A percentile compares a stretch with the other conserved stretches of the same genome.
These are phyloP conservation scores for Bucco capensis DNA, from an alignment of 2,113 vertebrate species.

Conservation along the genomic window DNA sequence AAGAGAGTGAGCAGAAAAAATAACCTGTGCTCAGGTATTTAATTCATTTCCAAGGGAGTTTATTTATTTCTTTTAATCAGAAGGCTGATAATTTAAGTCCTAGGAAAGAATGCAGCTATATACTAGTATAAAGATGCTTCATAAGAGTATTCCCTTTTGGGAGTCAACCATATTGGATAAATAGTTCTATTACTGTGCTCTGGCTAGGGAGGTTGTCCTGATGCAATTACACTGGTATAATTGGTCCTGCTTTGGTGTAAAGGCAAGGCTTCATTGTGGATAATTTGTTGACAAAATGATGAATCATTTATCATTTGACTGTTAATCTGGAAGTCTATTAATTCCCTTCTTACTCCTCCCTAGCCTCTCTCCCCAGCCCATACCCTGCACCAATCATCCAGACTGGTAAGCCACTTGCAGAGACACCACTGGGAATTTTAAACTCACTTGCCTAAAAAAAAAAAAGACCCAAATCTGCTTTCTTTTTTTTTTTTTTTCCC, in stretches of 20 bases:
- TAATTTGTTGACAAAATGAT: slow-evolving; percentile 69
- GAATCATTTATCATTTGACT: slow-evolving; percentile 57
- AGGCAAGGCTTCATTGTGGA: slow-evolving; percentile 48
- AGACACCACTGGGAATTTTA: not conserved
- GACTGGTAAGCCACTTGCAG: not conserved
- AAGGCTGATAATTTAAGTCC: not conserved
- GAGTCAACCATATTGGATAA: slow-evolving; percentile 54
- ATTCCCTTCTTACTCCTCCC: slow-evolving; percentile 32
- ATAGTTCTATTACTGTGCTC: slow-evolving; percentile 35
- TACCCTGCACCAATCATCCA: not conserved
- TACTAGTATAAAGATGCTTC: not conserved
- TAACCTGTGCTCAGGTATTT: not conserved
- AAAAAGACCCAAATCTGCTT: too few relatives aligned
- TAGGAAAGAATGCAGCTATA: not conserved
- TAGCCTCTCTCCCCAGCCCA: not conserved
- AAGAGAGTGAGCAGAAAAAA: not conserved
- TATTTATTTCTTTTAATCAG: not conserved
- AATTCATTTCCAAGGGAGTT: not conserved
- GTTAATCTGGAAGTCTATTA: slow-evolving; percentile 53
- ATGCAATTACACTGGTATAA: slow-evolving; percentile 55
- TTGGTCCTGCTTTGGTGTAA: slow-evolving; percentile 47
- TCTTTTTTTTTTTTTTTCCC: too few relatives aligned
- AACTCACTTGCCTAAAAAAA: not conserved
- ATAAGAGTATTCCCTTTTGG: slow-evolving; percentile 14
- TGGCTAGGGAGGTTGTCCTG: slow-evolving; percentile 33